Evolutionary conservation across 2,797 vertebrate species (phyloP).

Genomic region (Sebastes umbrosus): DNA sequence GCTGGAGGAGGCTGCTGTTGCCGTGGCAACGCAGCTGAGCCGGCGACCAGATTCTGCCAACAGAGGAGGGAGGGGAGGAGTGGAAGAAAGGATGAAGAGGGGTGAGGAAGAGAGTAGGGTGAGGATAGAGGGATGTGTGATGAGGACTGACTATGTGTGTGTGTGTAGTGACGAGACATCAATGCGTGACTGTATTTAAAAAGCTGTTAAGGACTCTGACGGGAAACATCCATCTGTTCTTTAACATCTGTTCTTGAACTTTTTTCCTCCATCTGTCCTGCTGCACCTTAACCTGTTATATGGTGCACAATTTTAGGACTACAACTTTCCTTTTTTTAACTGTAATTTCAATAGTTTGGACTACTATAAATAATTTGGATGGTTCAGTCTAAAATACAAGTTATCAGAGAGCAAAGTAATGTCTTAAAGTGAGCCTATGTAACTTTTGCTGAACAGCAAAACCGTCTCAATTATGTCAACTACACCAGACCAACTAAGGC

Average conservation of each 20-base stretch:
- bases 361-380: background rate
- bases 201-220: background rate
- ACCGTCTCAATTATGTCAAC: background rate
- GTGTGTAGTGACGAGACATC: background rate
- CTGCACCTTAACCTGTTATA: background rate
- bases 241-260: background rate
- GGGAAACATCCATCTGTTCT: background rate
- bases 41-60: slow-evolving; percentile 92
- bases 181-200: background rate
- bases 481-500: no score
- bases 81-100: slow-evolving; percentile 20
- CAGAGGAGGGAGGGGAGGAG: slow-evolving; percentile 52
- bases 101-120: slow-evolving; percentile 47
- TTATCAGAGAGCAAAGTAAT: background rate
- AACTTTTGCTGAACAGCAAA: background rate
- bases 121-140: slow-evolving; percentile 20
- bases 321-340: no score
- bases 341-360: background rate
- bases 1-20: slow-evolving; percentile 90
- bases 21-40: slow-evolving; percentile 90
- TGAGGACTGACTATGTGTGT: background rate
- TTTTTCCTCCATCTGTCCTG: background rate
- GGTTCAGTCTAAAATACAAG: background rate
- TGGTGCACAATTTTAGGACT: background rate
- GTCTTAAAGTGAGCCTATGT: background rate